Conservation (phyloP, 2,113 vertebrate genomes). For the Columba janthina region DNA sequence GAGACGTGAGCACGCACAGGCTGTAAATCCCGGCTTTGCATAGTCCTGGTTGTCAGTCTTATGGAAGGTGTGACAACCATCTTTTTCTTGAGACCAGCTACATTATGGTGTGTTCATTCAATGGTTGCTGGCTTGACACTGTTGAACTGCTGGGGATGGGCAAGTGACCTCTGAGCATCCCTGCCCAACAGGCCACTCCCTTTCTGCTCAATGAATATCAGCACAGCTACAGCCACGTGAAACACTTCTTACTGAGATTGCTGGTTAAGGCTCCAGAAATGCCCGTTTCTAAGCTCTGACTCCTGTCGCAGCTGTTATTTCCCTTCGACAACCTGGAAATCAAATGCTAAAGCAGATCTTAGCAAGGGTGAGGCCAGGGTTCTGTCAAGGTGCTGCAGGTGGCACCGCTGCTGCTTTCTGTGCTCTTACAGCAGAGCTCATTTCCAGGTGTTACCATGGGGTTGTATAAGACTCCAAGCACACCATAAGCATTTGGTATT, state of each 20-base stretch:
- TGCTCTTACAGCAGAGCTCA: not conserved
- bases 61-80: not conserved
- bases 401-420: not conserved
- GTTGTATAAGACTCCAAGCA: not conserved
- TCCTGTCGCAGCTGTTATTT: not conserved
- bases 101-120: too few species aligned
- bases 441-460: not conserved
- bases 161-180: not conserved
- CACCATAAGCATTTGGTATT: not conserved
- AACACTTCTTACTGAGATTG: not conserved
- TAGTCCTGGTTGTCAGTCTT: not conserved
- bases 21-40: not conserved
- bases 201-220: not conserved
- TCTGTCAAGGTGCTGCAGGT: not conserved
- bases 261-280: not conserved
- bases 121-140: rapidly evolving
- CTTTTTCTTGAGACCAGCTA: not conserved
- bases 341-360: not conserved
- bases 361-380: not conserved
- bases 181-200: not conserved
- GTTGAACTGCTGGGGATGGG: too few species aligned
- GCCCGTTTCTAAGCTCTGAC: not conserved
- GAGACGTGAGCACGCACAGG: not conserved
- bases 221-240: not conserved
- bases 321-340: not conserved